Conservation (phyloP, 2,113 vertebrate species). For the Scomber scombrus region DNA sequence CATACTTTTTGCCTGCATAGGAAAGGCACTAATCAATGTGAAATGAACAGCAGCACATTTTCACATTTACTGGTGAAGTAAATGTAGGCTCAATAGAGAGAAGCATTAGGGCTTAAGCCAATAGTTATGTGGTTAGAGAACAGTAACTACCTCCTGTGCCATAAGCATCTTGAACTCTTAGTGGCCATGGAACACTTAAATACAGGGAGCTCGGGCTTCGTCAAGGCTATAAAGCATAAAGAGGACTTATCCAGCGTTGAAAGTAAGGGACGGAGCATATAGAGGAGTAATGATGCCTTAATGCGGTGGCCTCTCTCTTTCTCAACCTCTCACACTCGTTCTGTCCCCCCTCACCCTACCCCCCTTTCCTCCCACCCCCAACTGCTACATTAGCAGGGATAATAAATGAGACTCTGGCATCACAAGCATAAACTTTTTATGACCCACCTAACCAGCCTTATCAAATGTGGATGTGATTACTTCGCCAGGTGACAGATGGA, state of each 20-base stretch:
- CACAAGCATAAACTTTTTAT: constrained; percentile 83
- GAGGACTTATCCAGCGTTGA: constrained; percentile 69
- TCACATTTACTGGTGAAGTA: constrained; percentile 43
- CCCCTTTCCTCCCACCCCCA: constrained; percentile 32
- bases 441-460: constrained; percentile 82
- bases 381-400: constrained; percentile 83
- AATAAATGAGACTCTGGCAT: constrained; percentile 80
- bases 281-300: constrained; percentile 82
- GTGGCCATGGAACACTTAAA: constrained; percentile 79
- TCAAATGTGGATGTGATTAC: constrained; percentile 82
- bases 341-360: constrained; percentile 16
- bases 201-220: constrained; percentile 73
- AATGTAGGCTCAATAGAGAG: constrained; percentile 51
- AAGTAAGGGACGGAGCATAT: constrained; percentile 73
- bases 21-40: not conserved
- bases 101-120: constrained; percentile 68
- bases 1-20: not conserved
- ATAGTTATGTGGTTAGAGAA: constrained; percentile 74
- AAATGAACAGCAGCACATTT: constrained; percentile 27
- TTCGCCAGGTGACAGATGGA: constrained; percentile 71
- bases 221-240: constrained; percentile 75
- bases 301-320: constrained; percentile 74
- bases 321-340: constrained; percentile 67
- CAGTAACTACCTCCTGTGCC: constrained; percentile 79
- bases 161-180: constrained; percentile 76